Base-by-base conservation (phyloP, 37 sponge, comb jelly and placozoan genomes). In the Axinella damicornis region DNA sequence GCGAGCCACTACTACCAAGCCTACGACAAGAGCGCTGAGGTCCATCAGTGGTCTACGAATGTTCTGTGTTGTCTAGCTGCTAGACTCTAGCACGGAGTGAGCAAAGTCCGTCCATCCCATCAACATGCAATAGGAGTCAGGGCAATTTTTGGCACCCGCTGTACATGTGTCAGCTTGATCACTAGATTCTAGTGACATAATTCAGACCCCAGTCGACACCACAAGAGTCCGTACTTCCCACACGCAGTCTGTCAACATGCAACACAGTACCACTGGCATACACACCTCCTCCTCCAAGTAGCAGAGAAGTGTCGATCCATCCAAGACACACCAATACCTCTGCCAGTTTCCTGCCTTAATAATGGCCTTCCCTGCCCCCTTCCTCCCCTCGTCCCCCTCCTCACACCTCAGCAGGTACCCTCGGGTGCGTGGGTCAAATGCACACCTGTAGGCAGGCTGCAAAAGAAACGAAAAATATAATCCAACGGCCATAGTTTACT, bases 221-320 rank as follows among this genome's bases (percentile, higher is more conserved):
- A 9, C 9, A 46, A 46, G 46, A 46, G 46, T 46, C 46, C 9
- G 6, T 12, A 46, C 46, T 46, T 9, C 6, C 46, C 46, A 46
- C 9, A 46, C 46, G 9, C 9, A 46, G 9, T 9, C 46, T 46
- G 9, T 46, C 4, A 4, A 46, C 46, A 46, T 46, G 46, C 46
- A 46, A 46, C 46, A 46, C 4, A 9, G 9, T 46, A 34, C 18
- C 13, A 57, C n/a, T n/a, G n/a, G n/a, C n/a, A n/a, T n/a, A n/a
- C 73, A 25, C 20, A 89, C 93, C 70, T 94, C 94, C 25, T 90
- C 94, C 14, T 87, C 73, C 31, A 73, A 62, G 81, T 90, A 94
- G 62, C 87, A 86, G 69, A 93, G 85, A 53, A 94, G 78, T 2
- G 91, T 83, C 40, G 91, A 90, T 22, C 94, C 94, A 59, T 94